Evolutionary conservation across 1,140 invertebrate genomes (phyloP).

Genomic region (Brachionus rotundiformis): DNA sequence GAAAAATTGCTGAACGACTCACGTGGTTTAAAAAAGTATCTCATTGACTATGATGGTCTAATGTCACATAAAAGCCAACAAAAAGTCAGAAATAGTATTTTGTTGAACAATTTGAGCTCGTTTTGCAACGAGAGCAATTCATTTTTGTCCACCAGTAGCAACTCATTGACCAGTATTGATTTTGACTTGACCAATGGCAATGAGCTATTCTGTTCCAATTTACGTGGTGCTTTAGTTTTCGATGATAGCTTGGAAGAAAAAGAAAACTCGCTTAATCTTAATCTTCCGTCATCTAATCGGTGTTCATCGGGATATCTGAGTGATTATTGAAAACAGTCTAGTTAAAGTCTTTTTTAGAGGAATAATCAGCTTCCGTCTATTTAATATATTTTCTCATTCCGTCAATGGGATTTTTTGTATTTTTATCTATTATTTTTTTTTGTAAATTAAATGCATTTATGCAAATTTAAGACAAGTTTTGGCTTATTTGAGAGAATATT

Average conservation of each 20-base stretch:
- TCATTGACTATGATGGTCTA: conserved; percentile 37
- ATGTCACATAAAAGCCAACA: not conserved
- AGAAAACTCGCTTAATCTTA: not conserved
- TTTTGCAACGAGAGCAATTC: not conserved
- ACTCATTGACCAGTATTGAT: not conserved
- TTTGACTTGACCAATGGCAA: not conserved
- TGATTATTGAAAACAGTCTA: conserved; percentile 24
- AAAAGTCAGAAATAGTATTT: not conserved
- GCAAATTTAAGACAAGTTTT: not conserved
- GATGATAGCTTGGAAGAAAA: not conserved
- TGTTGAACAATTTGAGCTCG: not conserved
- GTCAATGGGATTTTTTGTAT: not conserved
- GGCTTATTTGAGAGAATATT: not conserved
- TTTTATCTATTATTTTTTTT: not conserved
- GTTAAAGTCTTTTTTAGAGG: not conserved
- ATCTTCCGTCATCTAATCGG: conserved; percentile 10
- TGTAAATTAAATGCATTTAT: conserved; percentile 2
- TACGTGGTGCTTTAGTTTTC: conserved; percentile 2
- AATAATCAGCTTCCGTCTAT: conserved; percentile 4
- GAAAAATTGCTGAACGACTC: conserved; percentile 47
- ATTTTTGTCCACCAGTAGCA: not conserved
- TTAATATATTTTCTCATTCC: conserved; percentile 6
- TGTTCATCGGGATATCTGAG: conserved; percentile 35
- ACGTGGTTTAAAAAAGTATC: conserved; percentile 50
- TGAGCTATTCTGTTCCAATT: not conserved